These are phyloP conservation scores for Atrina japonica DNA, from an alignment of 2,888 invertebrate genomes.

Conservation along the genomic window DNA sequence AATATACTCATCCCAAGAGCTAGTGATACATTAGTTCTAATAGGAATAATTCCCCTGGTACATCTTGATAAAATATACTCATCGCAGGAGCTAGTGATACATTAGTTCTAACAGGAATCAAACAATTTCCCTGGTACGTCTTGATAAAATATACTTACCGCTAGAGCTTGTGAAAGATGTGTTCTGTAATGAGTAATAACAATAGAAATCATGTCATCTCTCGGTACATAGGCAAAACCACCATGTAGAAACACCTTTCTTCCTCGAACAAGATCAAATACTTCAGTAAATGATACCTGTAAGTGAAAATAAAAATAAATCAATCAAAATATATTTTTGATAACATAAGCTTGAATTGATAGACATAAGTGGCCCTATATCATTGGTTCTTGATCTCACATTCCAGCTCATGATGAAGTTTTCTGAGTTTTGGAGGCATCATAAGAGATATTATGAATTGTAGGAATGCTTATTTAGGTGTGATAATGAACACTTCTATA, in stretches of 20 bases:
- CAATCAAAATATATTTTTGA: background rate
- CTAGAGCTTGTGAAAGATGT: constrained; percentile 86
- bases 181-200: constrained; percentile 89
- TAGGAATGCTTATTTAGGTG: too few species aligned
- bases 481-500: too few species aligned
- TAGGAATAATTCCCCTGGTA: too few species aligned
- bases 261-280: constrained; percentile 89
- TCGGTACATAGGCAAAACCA: constrained; percentile 94
- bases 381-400: too few species aligned
- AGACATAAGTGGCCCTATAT: too few species aligned
- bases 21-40: background rate
- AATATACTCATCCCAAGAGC: background rate
- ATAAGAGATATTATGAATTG: too few species aligned
- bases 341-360: background rate
- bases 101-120: constrained; percentile 4
- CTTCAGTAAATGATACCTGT: constrained; percentile 93
- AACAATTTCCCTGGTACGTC: too few species aligned
- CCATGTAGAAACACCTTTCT: constrained; percentile 89
- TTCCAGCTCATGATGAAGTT: too few species aligned
- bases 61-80: too few species aligned
- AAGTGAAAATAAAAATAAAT: constrained; percentile 80
- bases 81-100: too few species aligned
- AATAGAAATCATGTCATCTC: constrained; percentile 91
- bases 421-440: too few species aligned
- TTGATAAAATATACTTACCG: constrained; percentile 78